Evolutionary conservation across 2,888 invertebrate genomes (phyloP).

Genomic region (Drosophila planitibia): DNA sequence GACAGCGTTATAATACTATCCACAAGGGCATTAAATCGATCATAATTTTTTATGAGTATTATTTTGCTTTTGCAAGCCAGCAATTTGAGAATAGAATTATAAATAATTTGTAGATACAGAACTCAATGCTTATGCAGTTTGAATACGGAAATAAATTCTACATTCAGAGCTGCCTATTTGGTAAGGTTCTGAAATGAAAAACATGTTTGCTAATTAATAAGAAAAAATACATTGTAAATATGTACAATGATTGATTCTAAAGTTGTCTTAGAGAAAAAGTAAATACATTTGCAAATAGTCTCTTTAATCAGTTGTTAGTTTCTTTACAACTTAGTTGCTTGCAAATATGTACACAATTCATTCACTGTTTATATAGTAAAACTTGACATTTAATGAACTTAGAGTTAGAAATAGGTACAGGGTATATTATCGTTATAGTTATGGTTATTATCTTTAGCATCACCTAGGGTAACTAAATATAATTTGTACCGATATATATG

Average conservation of each 20-base stretch:
- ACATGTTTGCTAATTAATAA: slow-evolving; percentile 7
- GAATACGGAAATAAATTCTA: neutral
- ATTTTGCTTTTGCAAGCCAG: neutral
- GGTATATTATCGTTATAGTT: neutral
- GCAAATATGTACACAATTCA: neutral
- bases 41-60: neutral
- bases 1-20: neutral
- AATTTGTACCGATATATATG: no score
- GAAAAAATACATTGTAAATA: neutral
- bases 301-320: slow-evolving; percentile 1
- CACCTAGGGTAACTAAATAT: neutral
- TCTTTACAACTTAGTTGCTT: no score
- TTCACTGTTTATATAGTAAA: neutral
- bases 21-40: neutral
- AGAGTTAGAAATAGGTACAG: neutral
- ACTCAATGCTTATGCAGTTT: neutral
- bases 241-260: neutral
- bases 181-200: neutral
- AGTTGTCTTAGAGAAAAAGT: neutral
- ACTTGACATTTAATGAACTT: neutral
- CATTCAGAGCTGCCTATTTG: neutral
- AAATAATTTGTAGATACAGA: neutral
- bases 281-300: neutral
- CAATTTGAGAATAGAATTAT: neutral
- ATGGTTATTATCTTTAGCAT: neutral